Base-by-base conservation (phyloP, 2,797 vertebrate species). In the Limnodromus scolopaceus region DNA sequence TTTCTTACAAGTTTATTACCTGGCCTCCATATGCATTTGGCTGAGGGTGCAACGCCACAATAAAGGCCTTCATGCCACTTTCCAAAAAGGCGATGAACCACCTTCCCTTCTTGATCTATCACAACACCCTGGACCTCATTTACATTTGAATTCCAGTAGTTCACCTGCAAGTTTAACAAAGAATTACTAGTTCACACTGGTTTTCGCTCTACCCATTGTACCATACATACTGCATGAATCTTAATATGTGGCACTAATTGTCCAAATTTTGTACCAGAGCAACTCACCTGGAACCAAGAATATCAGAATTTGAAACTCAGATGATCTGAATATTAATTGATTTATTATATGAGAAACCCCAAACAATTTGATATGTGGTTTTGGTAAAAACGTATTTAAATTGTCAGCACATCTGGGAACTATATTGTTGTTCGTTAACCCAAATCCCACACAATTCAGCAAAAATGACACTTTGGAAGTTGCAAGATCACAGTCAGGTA, bases 31-130 rank as follows among this genome's bases (percentile, higher is more conserved):
- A 99, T 97, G 90, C 99, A 99, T 98, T 99, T 99, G 78, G 99
- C 99, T 32, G 99, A 99, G 25, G 99, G 99, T 30, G 99, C 99
- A 94, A 99, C 98, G 1, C 99, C 99, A 51, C 99, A 99, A 89
- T 99, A 99, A 86, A 99, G 98, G 25, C 99, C 99, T 97, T 99
- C 99, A 0, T 99, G 99, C 99, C 99, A 99, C 96, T 99, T 99
- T 53, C 99, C 99, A 97, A 99, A 99, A 16, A 99, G 99, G 74
- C 99, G 98, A 97, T 99, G 99, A 54, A 99, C 99, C 75, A 99
- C 99, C 95, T 99, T 99, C 58, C 99, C 99, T 93, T 99, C 99
- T 93, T 99, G 99, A 89, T 99, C 99, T 98, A 99, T 99, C 93
- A 99, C 99, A 79, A 99, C 98, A 12, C 99, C 99, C 95, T 99